phyloP scores from a whole-genome alignment of 1,140 invertebrate genomes.

The Steinernema feltiae region DNA sequence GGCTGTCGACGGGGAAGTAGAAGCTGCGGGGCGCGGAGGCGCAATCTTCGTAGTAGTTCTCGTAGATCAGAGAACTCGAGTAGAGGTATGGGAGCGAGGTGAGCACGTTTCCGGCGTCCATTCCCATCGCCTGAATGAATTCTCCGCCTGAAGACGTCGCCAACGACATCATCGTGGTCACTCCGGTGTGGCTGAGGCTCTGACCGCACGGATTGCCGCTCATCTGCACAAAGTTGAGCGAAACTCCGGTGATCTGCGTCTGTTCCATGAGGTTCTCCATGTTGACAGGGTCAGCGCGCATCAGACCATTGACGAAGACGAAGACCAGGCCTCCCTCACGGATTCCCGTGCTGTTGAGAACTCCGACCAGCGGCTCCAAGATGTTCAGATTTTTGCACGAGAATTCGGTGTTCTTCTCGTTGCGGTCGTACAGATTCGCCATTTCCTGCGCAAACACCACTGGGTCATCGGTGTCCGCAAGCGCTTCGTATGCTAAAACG shows the following conservation, averaged over 20 bases:
- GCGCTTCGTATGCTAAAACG: neutral
- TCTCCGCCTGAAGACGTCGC: conserved; percentile 23
- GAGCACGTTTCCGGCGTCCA: conserved; percentile 28
- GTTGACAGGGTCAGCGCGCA: conserved; percentile 11
- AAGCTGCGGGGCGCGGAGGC: conserved; percentile 17
- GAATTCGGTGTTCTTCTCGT: conserved; percentile 19
- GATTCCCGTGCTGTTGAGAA: conserved; percentile 16
- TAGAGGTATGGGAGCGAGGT: conserved; percentile 19
- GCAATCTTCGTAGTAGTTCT: conserved; percentile 24
- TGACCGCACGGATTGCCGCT: conserved; percentile 28
- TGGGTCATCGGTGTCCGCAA: conserved; percentile 17
- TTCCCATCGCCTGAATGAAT: conserved; percentile 20
- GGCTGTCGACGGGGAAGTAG: conserved; percentile 28
- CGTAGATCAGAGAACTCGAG: conserved; percentile 25
- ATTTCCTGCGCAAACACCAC: conserved; percentile 21
- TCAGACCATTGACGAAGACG: conserved; percentile 29
- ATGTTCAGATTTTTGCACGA: conserved; percentile 27
- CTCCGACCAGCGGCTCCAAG: conserved; percentile 8
- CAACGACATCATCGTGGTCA: neutral
- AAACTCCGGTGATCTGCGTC: conserved; percentile 10
- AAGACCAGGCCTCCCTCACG: conserved; percentile 21
- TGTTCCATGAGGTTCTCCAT: conserved; percentile 23
- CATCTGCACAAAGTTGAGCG: conserved; percentile 31
- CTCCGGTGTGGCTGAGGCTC: conserved; percentile 15
- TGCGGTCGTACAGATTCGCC: conserved; percentile 16